These are phyloP conservation scores for Subacronicta megacephala DNA, from an alignment of 2,888 invertebrate species.

Conservation along the genomic window DNA sequence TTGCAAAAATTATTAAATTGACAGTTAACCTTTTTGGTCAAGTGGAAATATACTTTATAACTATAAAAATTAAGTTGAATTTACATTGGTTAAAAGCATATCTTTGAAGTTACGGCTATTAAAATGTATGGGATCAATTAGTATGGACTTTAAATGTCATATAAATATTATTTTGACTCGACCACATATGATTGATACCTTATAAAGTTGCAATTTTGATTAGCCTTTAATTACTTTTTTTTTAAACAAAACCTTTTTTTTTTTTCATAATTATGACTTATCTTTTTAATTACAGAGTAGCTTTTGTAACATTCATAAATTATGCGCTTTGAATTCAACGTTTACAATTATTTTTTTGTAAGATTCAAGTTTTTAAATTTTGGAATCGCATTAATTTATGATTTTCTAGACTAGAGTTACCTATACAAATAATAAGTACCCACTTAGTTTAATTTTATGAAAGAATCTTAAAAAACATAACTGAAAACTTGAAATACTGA, in stretches of 20 bases:
- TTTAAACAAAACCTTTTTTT: slow-evolving; percentile 12
- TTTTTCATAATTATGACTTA: slow-evolving; percentile 16
- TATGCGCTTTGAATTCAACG: neutral
- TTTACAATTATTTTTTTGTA: too few species aligned
- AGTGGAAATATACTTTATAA: slow-evolving; percentile 22
- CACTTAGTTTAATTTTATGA: too few species aligned
- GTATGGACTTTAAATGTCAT: slow-evolving; percentile 68
- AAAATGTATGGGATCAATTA: slow-evolving; percentile 76
- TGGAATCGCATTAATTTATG: too few species aligned
- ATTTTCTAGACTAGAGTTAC: too few species aligned
- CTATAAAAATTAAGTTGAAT: neutral
- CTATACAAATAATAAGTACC: too few species aligned
- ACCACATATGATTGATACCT: slow-evolving; percentile 60
- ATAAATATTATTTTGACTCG: slow-evolving; percentile 64
- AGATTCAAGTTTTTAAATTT: too few species aligned
- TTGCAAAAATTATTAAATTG: slow-evolving; percentile 47
- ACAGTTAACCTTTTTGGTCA: slow-evolving; percentile 14
- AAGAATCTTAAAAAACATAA: too few species aligned
- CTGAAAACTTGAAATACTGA: too few species aligned
- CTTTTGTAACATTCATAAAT: slow-evolving; percentile 35
- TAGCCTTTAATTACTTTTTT: slow-evolving; percentile 48
- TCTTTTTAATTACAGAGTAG: slow-evolving; percentile 17
- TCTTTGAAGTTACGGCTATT: slow-evolving; percentile 54
- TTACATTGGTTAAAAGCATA: slow-evolving; percentile 12
- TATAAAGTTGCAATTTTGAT: slow-evolving; percentile 57